Base-by-base conservation (phyloP, 2,888 invertebrate genomes). In the Stenodema calcarata region DNA sequence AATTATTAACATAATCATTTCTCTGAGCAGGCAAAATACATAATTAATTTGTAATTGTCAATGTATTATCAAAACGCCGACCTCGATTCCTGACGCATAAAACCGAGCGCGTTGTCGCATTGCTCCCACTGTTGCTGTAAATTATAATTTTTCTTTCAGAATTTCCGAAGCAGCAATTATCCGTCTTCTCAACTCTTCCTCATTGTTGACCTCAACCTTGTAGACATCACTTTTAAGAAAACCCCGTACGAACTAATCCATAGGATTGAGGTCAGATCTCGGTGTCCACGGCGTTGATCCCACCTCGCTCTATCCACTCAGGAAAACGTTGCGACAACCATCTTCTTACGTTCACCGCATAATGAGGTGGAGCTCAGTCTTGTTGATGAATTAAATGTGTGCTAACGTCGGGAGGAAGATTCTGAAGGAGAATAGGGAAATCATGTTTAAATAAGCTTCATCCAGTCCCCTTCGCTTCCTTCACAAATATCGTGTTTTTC, bases 131-230 rank as follows among this genome's bases (percentile, higher is more conserved):
- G 70, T 27, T 70, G n/a, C 30, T 70, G 27, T 16, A 70, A 70
- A 70, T 70, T 1, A 70, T 70, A 70, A 12, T 7, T 2, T 4
- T 70, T 70, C 3, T 70, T 70, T 70, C 70, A 70, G 70, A n/a
- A n/a, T 70, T 11, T 70, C 70, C n/a, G 70, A 70, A 11, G 70
- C 16, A 70, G 70, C 70, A 70, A 70, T 70, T n/a, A 70, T 1
- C 14, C 70, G 70, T 70, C 70, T 70, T 70, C 70, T 70, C 70
- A 70, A 2, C 70, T 70, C 70, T 70, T 70, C 70, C n/a, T 70
- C 3, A 70, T 12, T 70, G 30, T 70, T 70, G 70, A 12, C 2
- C 70, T 70, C 70, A 70, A 3, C 16, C 70, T 1, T 30, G 70
- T 12, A 70, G 70, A 70, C 70, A 12, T 70, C 70, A 70, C 70